A percentile compares a stretch with the other conserved stretches of the same genome.
phyloP scores from a whole-genome alignment of 2,888 invertebrate species.

The Eupithecia tripunctaria region DNA sequence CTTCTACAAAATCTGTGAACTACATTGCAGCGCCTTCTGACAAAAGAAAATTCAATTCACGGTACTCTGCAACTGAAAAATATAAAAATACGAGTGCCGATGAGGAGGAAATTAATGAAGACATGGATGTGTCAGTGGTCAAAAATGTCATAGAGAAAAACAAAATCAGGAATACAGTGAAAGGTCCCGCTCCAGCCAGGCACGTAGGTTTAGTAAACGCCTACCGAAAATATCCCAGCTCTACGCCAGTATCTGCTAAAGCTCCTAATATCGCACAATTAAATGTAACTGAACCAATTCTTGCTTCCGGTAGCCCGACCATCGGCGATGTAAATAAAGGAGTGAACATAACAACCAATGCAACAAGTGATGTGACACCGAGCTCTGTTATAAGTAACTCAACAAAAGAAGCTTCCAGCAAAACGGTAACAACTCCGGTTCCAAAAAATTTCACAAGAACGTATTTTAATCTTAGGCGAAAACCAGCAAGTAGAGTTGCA shows the following conservation, averaged over 20 bases:
- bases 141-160: conserved; percentile 82
- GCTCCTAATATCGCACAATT: conserved; percentile 61
- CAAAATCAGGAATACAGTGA: conserved; percentile 79
- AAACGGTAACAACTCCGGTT: conserved; percentile 55
- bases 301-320: conserved; percentile 59
- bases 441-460: conserved; percentile 72
- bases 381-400: conserved; percentile 51
- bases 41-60: conserved; percentile 75
- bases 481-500: conserved; percentile 65
- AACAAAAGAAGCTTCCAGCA: conserved; percentile 53
- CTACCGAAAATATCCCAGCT: conserved; percentile 73
- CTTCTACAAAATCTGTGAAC: conserved; percentile 80
- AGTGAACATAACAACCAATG: conserved; percentile 49
- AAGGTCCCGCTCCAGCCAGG: conserved; percentile 79
- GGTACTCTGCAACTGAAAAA: conserved; percentile 79
- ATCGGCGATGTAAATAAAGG: conserved; percentile 58
- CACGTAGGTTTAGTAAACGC: conserved; percentile 77
- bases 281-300: conserved; percentile 66
- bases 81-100: conserved; percentile 78
- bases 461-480: conserved; percentile 70
- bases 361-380: conserved; percentile 46
- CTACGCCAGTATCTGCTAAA: conserved; percentile 64
- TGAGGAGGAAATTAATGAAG: conserved; percentile 84
- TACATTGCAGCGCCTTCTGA: conserved; percentile 73
- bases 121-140: conserved; percentile 86